phyloP scores from a whole-genome alignment of 2,797 vertebrate species.

The Trachurus trachurus region DNA sequence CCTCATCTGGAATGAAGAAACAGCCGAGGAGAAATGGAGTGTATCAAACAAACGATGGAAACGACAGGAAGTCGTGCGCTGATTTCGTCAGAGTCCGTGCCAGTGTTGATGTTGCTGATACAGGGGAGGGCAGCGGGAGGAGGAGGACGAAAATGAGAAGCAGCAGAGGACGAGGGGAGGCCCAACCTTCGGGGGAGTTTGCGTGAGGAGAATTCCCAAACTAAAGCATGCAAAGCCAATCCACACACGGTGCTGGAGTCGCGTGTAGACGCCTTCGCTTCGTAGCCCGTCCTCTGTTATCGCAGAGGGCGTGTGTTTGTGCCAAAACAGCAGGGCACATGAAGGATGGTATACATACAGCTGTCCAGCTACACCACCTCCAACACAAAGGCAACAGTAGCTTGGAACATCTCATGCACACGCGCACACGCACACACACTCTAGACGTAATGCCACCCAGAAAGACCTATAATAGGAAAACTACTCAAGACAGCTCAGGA shows the following conservation, averaged over 20 bases:
- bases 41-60: slow-evolving; percentile 74
- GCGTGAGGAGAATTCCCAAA: slow-evolving; percentile 75
- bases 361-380: slow-evolving; percentile 47
- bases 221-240: slow-evolving; percentile 26
- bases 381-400: slow-evolving; percentile 57
- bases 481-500: slow-evolving; percentile 50
- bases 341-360: slow-evolving; percentile 60
- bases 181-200: slow-evolving; percentile 48
- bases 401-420: slow-evolving; percentile 9
- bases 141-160: slow-evolving; percentile 49
- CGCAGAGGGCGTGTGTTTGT: slow-evolving; percentile 48
- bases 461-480: slow-evolving; percentile 61
- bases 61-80: slow-evolving; percentile 62
- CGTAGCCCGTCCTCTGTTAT: slow-evolving; percentile 46
- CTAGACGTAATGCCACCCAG: slow-evolving; percentile 44
- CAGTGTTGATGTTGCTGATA: slow-evolving; percentile 59
- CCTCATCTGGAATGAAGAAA: slow-evolving; percentile 70
- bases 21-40: slow-evolving; percentile 67
- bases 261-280: slow-evolving; percentile 24
- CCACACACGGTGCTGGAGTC: neutral
- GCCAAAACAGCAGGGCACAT: slow-evolving; percentile 48
- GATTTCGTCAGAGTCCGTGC: slow-evolving; percentile 61
- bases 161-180: slow-evolving; percentile 45
- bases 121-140: slow-evolving; percentile 26
- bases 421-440: slow-evolving; percentile 28